Conservation (phyloP, 2,797 vertebrate species). For the Tragopan temminckii region DNA sequence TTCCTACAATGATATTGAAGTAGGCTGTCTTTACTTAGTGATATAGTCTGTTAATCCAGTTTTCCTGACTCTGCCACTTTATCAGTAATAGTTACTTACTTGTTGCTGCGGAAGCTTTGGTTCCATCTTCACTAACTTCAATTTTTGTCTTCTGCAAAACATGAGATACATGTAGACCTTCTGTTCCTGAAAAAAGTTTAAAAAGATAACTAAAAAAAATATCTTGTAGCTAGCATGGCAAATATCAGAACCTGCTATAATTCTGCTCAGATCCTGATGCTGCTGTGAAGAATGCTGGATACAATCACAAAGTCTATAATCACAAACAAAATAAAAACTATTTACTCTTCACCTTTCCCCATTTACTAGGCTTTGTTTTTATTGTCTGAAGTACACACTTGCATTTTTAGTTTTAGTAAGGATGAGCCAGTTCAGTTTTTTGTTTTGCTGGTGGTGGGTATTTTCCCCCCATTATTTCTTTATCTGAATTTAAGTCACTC, state of each 20-base stretch:
- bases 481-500: neutral
- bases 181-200: slow-evolving; percentile 73
- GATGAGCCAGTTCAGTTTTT: neutral
- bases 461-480: neutral
- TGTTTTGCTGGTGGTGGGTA: neutral
- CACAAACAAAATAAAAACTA: neutral
- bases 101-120: slow-evolving; percentile 93
- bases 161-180: slow-evolving; percentile 88
- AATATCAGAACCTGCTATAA: neutral
- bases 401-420: neutral
- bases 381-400: neutral
- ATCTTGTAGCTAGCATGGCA: neutral
- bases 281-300: neutral
- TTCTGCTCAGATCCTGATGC: neutral
- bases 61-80: neutral
- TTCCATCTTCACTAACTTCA: slow-evolving; percentile 95
- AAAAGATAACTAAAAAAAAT: neutral
- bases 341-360: neutral
- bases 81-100: slow-evolving; percentile 81
- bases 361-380: neutral
- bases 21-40: neutral
- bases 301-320: neutral
- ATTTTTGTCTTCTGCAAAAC: slow-evolving; percentile 95
- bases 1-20: neutral
- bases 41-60: neutral